Conservation (phyloP, 1,140 invertebrate species). For the Habropoda laboriosa region DNA sequence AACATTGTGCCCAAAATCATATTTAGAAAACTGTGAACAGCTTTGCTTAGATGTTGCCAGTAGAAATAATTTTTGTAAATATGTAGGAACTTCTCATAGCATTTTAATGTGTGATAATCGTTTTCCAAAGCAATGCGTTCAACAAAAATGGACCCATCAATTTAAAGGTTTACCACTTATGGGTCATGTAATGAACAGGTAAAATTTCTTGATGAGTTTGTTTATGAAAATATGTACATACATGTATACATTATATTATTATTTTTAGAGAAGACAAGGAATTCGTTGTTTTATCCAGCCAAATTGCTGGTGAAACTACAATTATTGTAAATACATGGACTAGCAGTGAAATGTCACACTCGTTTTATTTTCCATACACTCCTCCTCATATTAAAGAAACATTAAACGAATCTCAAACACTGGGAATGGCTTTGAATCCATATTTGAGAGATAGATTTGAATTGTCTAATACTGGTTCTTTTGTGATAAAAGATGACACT, state of each 20-base stretch:
- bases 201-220: slow-evolving; percentile 33
- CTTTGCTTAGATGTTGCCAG: slow-evolving; percentile 69
- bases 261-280: slow-evolving; percentile 70
- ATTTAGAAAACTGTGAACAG: slow-evolving; percentile 74
- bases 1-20: slow-evolving; percentile 72
- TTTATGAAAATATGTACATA: slow-evolving; percentile 13
- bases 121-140: slow-evolving; percentile 63
- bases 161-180: slow-evolving; percentile 74
- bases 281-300: slow-evolving; percentile 73
- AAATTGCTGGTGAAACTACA: slow-evolving; percentile 69
- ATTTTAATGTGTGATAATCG: slow-evolving; percentile 75
- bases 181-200: slow-evolving; percentile 64
- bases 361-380: slow-evolving; percentile 72
- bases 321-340: slow-evolving; percentile 77
- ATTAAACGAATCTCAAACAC: slow-evolving; percentile 65
- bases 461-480: slow-evolving; percentile 72
- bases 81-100: slow-evolving; percentile 75
- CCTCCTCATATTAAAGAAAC: slow-evolving; percentile 72
- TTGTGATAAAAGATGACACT: slow-evolving; percentile 48
- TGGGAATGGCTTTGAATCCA: slow-evolving; percentile 76
- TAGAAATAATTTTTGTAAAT: slow-evolving; percentile 68
- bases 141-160: slow-evolving; percentile 80
- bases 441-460: slow-evolving; percentile 70
- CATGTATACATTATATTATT: slow-evolving; percentile 1
- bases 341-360: slow-evolving; percentile 63